These are phyloP conservation scores for Lophura nycthemera DNA, from an alignment of 2,113 vertebrate genomes.

Conservation along the genomic window DNA sequence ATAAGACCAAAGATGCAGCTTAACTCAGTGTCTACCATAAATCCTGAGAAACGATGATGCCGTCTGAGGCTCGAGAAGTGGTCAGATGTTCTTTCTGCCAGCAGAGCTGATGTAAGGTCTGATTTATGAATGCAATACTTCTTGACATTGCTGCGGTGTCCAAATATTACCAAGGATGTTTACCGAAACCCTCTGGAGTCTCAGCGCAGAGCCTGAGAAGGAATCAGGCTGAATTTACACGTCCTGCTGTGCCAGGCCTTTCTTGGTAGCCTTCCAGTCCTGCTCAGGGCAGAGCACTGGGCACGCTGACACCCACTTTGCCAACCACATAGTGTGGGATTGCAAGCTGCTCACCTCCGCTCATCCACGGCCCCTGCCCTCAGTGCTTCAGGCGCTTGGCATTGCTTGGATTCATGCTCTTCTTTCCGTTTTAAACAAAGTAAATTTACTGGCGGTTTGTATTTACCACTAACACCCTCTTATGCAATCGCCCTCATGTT, in stretches of 20 bases:
- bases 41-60: not conserved
- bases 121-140: not conserved
- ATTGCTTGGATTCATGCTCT: not conserved
- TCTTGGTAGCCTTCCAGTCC: not conserved
- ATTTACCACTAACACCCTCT: not conserved
- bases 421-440: constrained; percentile 24
- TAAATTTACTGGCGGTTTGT: constrained; percentile 3
- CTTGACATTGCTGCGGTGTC: not conserved
- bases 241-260: not conserved
- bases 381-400: not conserved
- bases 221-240: not conserved
- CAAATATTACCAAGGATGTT: constrained; percentile 15
- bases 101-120: not conserved
- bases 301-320: accelerated
- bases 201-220: not conserved
- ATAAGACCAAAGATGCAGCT: constrained; percentile 5
- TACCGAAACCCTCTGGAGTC: not conserved
- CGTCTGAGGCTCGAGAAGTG: not conserved
- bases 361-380: not conserved
- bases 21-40: not conserved
- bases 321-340: accelerated
- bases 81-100: not conserved
- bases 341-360: accelerated
- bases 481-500: not conserved
- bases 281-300: accelerated